Conservation (phyloP, 2,113 vertebrate genomes). For the Fukomys damarensis region DNA sequence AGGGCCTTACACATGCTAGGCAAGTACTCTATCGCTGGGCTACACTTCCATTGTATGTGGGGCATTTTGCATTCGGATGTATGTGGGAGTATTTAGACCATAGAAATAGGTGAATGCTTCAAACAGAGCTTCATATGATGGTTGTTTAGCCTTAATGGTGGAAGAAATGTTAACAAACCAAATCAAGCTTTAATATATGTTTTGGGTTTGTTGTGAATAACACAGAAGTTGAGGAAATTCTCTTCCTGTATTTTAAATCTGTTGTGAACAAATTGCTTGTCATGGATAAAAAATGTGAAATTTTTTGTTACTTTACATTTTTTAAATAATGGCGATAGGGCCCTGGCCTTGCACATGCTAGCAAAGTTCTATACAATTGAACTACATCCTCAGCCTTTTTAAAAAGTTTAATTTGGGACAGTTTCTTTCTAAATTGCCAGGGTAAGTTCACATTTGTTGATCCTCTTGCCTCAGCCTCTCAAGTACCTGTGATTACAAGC, state of each 20-base stretch:
- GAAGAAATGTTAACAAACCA: not conserved
- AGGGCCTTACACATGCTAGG: not conserved
- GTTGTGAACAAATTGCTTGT: slow-evolving; percentile 9
- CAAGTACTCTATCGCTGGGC: not conserved
- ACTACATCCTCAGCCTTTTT: not conserved
- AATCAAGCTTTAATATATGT: not conserved
- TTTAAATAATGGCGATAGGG: not conserved
- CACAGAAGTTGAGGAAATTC: not conserved
- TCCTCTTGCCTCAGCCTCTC: not conserved
- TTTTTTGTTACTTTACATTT: slow-evolving; percentile 17
- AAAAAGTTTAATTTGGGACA: not conserved
- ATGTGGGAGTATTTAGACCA: not conserved
- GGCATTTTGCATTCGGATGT: not conserved
- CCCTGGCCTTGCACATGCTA: not conserved
- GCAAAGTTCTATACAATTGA: not conserved
- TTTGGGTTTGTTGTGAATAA: not conserved
- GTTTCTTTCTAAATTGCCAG: not conserved
- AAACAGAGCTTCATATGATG: not conserved
- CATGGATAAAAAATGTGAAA: not conserved
- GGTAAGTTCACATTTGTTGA: not conserved
- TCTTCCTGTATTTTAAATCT: not conserved
- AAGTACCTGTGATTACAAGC: not conserved
- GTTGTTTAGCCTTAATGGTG: not conserved
- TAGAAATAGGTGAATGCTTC: not conserved
- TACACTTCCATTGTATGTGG: not conserved